Evolutionary conservation across 2,113 vertebrate species (phyloP).

Genomic region (Neoarius graeffei): DNA sequence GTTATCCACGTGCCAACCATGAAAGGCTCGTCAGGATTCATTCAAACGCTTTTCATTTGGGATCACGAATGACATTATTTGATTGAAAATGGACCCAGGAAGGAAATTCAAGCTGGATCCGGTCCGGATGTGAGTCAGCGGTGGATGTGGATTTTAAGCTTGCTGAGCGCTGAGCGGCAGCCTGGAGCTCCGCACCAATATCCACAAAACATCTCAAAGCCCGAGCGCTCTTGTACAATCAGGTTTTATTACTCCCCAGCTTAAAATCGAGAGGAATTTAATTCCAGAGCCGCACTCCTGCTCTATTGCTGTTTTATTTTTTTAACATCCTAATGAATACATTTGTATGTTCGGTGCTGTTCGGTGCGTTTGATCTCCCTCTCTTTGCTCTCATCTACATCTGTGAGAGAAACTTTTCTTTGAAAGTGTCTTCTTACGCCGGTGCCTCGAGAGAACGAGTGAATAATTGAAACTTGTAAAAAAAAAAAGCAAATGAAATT

Average conservation of each 20-base stretch:
- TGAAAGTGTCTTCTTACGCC: background rate
- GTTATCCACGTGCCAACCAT: too few relatives aligned
- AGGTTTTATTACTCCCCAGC: constrained; percentile 14
- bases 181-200: background rate
- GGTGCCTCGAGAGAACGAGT: constrained; percentile 10
- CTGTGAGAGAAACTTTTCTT: constrained; percentile 24
- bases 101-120: background rate
- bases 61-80: background rate
- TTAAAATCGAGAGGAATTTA: constrained; percentile 16
- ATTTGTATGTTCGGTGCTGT: constrained; percentile 19
- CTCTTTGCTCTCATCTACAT: constrained; percentile 33
- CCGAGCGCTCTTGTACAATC: background rate
- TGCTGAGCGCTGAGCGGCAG: background rate
- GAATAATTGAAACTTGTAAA: constrained; percentile 27
- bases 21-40: background rate
- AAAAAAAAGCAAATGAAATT: background rate
- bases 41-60: background rate
- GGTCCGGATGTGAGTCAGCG: background rate
- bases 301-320: background rate
- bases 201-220: background rate
- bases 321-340: constrained; percentile 14
- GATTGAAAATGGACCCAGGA: background rate
- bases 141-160: background rate
- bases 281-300: background rate
- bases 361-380: constrained; percentile 22